Base-by-base conservation (phyloP, 2,113 vertebrate species). In the Elephantulus edwardii region DNA sequence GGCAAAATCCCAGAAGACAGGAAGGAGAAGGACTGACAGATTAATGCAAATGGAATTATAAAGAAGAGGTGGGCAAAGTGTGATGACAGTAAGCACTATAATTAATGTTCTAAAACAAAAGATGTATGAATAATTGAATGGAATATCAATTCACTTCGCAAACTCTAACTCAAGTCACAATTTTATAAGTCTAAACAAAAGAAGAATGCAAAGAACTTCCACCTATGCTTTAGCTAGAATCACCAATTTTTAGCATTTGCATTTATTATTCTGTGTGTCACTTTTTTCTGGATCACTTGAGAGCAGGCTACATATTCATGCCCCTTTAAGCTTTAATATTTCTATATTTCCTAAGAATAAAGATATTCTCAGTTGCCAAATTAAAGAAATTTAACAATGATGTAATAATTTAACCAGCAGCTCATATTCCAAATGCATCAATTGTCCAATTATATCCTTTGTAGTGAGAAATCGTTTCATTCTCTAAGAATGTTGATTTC, bases 361-460 rank as follows among this genome's bases (percentile, higher is more conserved):
- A 50, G 20, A n/a, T 79, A 76, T 68, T 76, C 26, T 70, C 12
- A 54, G 24, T 78, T 42, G 38, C 35, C 16, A 89, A 86, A 68
- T 71, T 86, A 80, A 84, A 22, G 14, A 88, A 93, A 78, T 80
- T 83, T 74, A 92, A 66, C 26, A 60, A 2, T 24, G 7, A 74
- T 68, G 24, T 28, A 76, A 56, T 88, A 60, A 50, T 74, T 71
- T 81, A 90, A 40, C 80, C 46, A 91, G 10, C 64, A 89, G 50
- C 46, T 60, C n/a, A 52, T 81, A 64, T 88, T 83, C 66, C 66
- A 94, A 89, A 89, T 26, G 74, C 28, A 88, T 78, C 28, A 68
- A 54, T 33, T 83, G 16, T 71, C 33, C 42, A 89, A 66, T 76
- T 87, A 86, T 71, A 9, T 54, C 24, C 44, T 88, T 56, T 70